phyloP scores from a whole-genome alignment of 2,888 invertebrate species.

The Mythimna impura region DNA sequence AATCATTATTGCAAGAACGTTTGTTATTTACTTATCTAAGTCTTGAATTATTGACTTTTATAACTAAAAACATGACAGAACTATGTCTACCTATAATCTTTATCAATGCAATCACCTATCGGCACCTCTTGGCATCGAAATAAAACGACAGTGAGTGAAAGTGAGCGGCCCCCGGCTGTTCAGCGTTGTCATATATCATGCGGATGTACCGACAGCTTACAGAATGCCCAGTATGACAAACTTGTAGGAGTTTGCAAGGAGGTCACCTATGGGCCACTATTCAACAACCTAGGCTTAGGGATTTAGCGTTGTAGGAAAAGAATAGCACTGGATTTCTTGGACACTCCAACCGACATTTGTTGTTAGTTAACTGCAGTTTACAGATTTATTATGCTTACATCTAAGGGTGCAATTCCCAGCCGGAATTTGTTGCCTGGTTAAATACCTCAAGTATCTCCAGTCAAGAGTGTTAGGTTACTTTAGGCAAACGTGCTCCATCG shows the following conservation, averaged over 20 bases:
- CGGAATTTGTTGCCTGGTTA: too few species aligned
- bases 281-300: too few species aligned
- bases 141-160: slow-evolving; percentile 60
- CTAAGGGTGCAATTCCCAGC: too few species aligned
- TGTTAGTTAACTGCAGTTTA: background rate
- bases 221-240: slow-evolving; percentile 5
- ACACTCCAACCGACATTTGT: background rate
- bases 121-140: slow-evolving; percentile 44
- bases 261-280: background rate
- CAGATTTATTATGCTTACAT: too few species aligned
- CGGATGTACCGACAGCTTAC: slow-evolving; percentile 13
- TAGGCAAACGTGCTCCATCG: too few species aligned
- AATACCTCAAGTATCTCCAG: too few species aligned
- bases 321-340: background rate
- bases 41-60: background rate
- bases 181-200: slow-evolving; percentile 51
- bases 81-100: slow-evolving; percentile 2
- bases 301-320: too few species aligned
- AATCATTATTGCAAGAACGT: background rate
- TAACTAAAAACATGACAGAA: background rate
- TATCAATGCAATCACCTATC: slow-evolving; percentile 14
- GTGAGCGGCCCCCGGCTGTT: slow-evolving; percentile 55
- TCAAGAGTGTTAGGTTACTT: too few species aligned
- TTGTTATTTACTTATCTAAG: background rate
- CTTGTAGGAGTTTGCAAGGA: background rate